phyloP scores from a whole-genome alignment of 2,113 vertebrate species.

The Dryoscopus gambensis region DNA sequence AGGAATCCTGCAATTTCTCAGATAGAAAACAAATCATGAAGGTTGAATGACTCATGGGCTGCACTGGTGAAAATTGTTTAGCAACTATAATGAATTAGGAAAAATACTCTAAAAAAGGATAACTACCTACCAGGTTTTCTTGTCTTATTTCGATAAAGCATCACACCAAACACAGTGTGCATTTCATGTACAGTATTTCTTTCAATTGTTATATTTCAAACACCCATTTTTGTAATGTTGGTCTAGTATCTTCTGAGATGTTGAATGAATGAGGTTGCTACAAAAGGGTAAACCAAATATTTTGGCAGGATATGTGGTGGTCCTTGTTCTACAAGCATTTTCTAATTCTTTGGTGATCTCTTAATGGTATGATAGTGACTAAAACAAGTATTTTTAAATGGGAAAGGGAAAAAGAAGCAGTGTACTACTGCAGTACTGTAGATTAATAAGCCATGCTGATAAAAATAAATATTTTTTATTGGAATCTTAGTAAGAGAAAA shows the following conservation, averaged over 20 bases:
- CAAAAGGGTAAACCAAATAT: background rate
- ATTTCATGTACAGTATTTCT: background rate
- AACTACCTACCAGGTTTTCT: background rate
- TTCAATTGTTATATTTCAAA: background rate
- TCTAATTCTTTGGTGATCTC: background rate
- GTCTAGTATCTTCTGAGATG: background rate
- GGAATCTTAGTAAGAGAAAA: background rate
- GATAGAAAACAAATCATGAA: background rate
- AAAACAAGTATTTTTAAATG: background rate
- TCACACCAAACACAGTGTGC: background rate
- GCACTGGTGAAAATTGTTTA: background rate
- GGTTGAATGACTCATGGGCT: background rate
- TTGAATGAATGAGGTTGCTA: background rate
- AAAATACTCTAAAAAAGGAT: background rate
- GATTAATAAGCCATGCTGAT: background rate
- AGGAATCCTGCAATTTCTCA: background rate
- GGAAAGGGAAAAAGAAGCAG: background rate
- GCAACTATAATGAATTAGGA: background rate
- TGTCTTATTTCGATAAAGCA: background rate
- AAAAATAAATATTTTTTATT: background rate
- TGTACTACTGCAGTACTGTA: background rate
- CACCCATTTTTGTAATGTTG: background rate
- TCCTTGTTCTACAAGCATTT: background rate
- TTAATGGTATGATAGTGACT: background rate
- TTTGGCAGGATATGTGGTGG: background rate